A percentile compares a stretch with the other conserved stretches of the same genome.
Evolutionary conservation across 2,888 invertebrate genomes (phyloP).

Genomic region (Eupsilia transversa): DNA sequence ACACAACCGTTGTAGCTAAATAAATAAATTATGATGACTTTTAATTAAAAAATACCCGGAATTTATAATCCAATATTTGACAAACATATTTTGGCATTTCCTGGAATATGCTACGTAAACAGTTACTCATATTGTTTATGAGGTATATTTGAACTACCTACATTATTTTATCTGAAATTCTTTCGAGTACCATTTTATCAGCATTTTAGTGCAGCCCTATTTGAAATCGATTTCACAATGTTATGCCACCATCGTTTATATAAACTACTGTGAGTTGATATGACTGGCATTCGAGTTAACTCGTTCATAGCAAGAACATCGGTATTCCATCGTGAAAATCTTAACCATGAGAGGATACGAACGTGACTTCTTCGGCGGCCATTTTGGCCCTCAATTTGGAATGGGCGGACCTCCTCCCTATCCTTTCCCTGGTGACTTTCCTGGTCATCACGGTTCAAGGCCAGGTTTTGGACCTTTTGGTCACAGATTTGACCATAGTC

Average conservation of each 20-base stretch:
- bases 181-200: slow-evolving; percentile 1
- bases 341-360: slow-evolving; percentile 37
- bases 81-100: background rate
- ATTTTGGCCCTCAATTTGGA: slow-evolving; percentile 20
- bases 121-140: background rate
- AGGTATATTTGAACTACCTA: slow-evolving; percentile 4
- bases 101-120: background rate
- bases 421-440: slow-evolving; percentile 18
- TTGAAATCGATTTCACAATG: slow-evolving; percentile 44
- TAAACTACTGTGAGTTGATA: slow-evolving; percentile 20
- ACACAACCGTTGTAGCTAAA: too few relatives aligned
- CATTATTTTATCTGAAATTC: background rate
- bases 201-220: slow-evolving; percentile 38
- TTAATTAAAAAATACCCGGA: too few relatives aligned
- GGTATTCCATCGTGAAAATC: background rate
- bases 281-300: slow-evolving; percentile 27
- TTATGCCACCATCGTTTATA: slow-evolving; percentile 39
- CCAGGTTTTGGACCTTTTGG: slow-evolving; percentile 31
- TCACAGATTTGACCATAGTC: slow-evolving; percentile 21
- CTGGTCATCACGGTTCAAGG: slow-evolving; percentile 9
- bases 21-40: too few relatives aligned
- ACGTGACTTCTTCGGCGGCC: slow-evolving; percentile 32
- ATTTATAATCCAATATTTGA: background rate
- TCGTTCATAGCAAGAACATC: slow-evolving; percentile 26
- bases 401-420: slow-evolving; percentile 4